phyloP scores from a whole-genome alignment of 2,113 vertebrate species.

The Onychorhynchus coronatus region DNA sequence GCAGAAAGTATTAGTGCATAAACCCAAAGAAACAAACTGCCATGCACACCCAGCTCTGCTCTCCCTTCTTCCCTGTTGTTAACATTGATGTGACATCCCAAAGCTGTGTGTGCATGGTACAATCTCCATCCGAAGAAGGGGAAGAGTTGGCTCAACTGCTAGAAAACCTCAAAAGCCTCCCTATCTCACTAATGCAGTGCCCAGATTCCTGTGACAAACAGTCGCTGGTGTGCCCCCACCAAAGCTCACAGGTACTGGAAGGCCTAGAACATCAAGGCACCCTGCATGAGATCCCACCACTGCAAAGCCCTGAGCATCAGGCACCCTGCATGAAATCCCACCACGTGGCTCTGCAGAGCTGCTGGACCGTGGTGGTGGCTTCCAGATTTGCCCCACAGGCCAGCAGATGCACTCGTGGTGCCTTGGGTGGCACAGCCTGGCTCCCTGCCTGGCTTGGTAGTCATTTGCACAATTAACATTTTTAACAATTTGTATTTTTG shows the following conservation, averaged over 20 bases:
- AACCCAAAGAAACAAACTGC: slow-evolving; percentile 13
- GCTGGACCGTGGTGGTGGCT: background rate
- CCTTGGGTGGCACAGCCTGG: background rate
- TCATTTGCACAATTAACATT: background rate
- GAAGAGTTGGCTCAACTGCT: background rate
- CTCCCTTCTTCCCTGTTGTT: background rate
- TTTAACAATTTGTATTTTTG: background rate
- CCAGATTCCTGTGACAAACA: background rate
- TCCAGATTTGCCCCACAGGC: background rate
- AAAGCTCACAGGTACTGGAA: background rate
- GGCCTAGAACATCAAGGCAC: background rate
- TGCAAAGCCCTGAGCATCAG: background rate
- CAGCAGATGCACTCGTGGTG: background rate
- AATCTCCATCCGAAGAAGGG: background rate
- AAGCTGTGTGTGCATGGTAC: background rate
- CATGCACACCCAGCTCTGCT: background rate
- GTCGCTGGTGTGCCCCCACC: no score
- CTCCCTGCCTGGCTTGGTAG: background rate
- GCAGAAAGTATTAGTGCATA: slow-evolving; percentile 35
- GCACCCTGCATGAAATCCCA: background rate
- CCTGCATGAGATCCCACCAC: background rate
- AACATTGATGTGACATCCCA: slow-evolving; percentile 27
- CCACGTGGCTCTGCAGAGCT: background rate
- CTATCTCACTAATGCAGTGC: rapidly evolving
- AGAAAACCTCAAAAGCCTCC: background rate